Percentiles rank a stretch among this genome's conserved stretches.
Conservation (phyloP, 2,113 vertebrate genomes). For the Ageneiosus marmoratus region DNA sequence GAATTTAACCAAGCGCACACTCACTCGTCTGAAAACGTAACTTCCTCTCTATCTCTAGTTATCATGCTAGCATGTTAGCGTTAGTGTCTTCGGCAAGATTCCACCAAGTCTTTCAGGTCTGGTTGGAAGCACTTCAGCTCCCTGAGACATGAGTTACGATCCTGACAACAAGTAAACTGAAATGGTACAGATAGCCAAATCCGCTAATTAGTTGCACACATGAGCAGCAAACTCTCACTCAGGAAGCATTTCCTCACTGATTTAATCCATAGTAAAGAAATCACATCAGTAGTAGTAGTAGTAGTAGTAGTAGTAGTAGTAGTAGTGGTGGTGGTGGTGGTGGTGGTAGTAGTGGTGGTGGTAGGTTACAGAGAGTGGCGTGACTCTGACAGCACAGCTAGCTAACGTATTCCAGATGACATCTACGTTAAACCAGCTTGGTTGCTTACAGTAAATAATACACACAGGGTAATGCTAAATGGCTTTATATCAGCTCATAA, state of each 20-base stretch:
- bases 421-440: too few species aligned
- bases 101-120: background rate
- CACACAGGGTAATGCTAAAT: too few species aligned
- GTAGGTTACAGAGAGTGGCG: background rate
- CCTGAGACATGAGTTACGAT: too few species aligned
- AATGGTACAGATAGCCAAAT: background rate
- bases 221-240: background rate
- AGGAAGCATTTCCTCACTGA: background rate
- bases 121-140: background rate
- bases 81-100: background rate
- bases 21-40: background rate
- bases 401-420: too few species aligned
- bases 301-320: too few species aligned
- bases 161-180: background rate
- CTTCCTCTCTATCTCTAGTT: background rate
- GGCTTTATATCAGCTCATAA: background rate
- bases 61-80: background rate
- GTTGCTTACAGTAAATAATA: background rate
- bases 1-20: background rate
- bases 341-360: too few species aligned
- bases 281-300: background rate
- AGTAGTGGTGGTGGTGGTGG: too few species aligned
- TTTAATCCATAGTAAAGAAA: background rate
- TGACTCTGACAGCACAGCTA: background rate
- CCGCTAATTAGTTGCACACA: too few species aligned